phyloP scores from a whole-genome alignment of 2,888 invertebrate species.

The Lochmaea crataegi region DNA sequence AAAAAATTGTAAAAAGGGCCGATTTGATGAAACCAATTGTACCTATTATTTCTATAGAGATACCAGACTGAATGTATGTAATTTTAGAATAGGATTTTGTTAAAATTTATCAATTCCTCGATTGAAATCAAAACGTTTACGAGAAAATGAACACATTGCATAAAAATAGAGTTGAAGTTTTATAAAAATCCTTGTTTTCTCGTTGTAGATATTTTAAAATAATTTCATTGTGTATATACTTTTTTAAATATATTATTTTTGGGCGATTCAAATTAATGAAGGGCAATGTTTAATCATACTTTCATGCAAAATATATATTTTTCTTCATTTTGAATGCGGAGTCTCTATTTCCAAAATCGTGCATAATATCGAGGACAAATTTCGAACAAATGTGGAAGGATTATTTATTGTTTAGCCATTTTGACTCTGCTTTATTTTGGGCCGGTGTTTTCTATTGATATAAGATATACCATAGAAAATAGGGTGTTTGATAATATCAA shows the following conservation, averaged over 20 bases:
- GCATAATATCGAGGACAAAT: too few species aligned
- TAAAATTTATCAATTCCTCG: conserved; percentile 24
- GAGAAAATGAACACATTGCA: background rate
- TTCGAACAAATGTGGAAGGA: too few species aligned
- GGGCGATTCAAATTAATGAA: background rate
- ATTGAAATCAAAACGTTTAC: background rate
- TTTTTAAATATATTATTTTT: conserved; percentile 5
- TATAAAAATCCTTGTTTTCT: background rate
- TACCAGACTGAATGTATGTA: conserved; percentile 80
- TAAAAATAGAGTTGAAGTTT: background rate
- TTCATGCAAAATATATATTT: background rate
- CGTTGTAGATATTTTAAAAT: background rate
- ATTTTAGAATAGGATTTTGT: conserved; percentile 31
- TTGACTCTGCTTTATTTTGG: too few species aligned
- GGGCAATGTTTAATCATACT: background rate
- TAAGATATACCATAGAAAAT: too few species aligned
- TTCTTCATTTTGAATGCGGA: background rate
- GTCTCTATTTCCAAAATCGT: too few species aligned
- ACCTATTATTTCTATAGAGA: conserved; percentile 89
- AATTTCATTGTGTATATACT: background rate
- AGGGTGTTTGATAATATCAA: too few species aligned
- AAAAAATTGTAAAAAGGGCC: conserved; percentile 76
- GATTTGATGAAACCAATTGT: conserved; percentile 87
- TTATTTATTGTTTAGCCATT: too few species aligned
- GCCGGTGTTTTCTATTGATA: too few species aligned